These are phyloP conservation scores for Hemaris fuciformis DNA, from an alignment of 2,888 invertebrate species.

Conservation along the genomic window DNA sequence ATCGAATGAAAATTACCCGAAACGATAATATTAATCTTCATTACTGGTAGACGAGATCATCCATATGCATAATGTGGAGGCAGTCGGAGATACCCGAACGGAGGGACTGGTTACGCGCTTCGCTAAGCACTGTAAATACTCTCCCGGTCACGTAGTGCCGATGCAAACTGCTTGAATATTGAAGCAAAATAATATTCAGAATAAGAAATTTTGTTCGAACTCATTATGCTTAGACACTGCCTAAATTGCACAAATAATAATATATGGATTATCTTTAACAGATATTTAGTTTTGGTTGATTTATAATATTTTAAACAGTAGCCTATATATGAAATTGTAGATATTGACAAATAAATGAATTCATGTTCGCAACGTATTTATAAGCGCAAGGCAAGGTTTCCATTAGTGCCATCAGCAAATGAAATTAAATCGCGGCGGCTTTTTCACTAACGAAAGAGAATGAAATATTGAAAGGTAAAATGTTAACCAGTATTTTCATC, in stretches of 20 bases:
- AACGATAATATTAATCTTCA: slow-evolving; percentile 21
- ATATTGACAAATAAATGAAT: neutral
- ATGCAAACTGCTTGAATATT: slow-evolving; percentile 78
- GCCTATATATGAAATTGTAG: neutral
- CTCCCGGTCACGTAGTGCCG: slow-evolving; percentile 69
- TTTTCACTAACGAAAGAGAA: neutral
- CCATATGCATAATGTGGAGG: slow-evolving; percentile 50
- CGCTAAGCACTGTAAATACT: slow-evolving; percentile 76
- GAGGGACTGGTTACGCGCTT: slow-evolving; percentile 38
- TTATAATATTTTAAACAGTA: too few relatives aligned
- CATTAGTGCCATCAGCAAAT: neutral
- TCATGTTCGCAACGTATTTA: neutral
- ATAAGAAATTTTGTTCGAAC: slow-evolving; percentile 52
- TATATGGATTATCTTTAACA: too few relatives aligned
- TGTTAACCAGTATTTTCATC: neutral
- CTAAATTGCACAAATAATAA: too few relatives aligned
- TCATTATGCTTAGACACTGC: slow-evolving; percentile 5
- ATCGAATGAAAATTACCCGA: neutral
- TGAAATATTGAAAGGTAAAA: neutral
- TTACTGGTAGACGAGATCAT: slow-evolving; percentile 31
- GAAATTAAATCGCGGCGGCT: neutral
- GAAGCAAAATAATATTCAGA: slow-evolving; percentile 56
- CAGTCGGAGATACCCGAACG: slow-evolving; percentile 26
- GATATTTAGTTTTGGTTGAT: too few relatives aligned
- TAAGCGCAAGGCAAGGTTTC: neutral